These are phyloP conservation scores for Hylaea fasciaria DNA, from an alignment of 2,888 invertebrate species.

Conservation along the genomic window DNA sequence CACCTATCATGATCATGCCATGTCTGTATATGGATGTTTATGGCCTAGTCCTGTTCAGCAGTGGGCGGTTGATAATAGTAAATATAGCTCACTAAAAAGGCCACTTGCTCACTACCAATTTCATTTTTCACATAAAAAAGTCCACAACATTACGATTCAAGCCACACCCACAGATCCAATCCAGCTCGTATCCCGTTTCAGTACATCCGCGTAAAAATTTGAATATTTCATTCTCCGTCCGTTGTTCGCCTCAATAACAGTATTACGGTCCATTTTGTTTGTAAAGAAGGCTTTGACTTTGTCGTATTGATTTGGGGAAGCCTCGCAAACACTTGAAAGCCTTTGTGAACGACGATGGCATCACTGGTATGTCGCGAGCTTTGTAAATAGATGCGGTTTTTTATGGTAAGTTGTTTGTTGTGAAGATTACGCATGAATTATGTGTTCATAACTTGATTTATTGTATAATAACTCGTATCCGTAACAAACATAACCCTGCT, in stretches of 20 bases:
- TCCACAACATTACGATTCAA: background rate
- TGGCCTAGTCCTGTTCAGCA: no score
- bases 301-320: slow-evolving; percentile 58
- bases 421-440: background rate
- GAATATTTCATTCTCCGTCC: slow-evolving; percentile 35
- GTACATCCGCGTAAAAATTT: slow-evolving; percentile 26
- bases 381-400: slow-evolving; percentile 35
- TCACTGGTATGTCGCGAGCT: slow-evolving; percentile 33
- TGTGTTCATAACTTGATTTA: no score
- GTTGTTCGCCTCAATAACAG: slow-evolving; percentile 48
- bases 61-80: no score
- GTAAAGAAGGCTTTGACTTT: slow-evolving; percentile 51
- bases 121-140: background rate
- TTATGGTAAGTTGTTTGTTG: slow-evolving; percentile 7
- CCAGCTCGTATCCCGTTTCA: slow-evolving; percentile 7
- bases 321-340: slow-evolving; percentile 55
- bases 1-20: no score
- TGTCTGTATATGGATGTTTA: no score
- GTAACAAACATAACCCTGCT: no score
- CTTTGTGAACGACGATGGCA: slow-evolving; percentile 47
- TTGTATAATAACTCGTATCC: no score
- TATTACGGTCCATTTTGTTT: slow-evolving; percentile 55
- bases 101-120: no score
- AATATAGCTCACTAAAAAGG: no score
- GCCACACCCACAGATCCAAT: background rate